Percentiles rank a stretch among this genome's conserved stretches.
Conservation (phyloP, 2,888 invertebrate species). For the Xestia ashworthii region DNA sequence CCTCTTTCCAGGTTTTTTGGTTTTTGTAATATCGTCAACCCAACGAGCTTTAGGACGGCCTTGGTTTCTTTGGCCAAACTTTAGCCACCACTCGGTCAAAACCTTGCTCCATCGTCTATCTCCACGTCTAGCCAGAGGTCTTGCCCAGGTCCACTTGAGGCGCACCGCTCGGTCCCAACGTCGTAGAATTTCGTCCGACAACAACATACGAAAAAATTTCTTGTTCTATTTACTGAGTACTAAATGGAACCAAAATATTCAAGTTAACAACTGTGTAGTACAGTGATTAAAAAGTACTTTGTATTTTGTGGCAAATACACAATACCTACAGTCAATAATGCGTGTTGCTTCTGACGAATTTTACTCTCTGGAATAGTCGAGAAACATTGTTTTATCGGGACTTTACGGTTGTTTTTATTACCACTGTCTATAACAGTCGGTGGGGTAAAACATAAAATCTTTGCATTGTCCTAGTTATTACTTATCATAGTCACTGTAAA, state of each 20-base stretch:
- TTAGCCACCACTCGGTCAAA: not conserved
- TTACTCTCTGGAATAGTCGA: constrained; percentile 10
- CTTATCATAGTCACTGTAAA: constrained; percentile 51
- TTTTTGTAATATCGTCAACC: no score
- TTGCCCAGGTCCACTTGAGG: not conserved
- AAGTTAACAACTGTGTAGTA: not conserved
- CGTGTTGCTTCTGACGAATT: constrained; percentile 14
- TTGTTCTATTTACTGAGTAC: not conserved
- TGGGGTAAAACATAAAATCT: constrained; percentile 57
- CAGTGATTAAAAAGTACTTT: not conserved
- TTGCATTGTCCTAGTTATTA: constrained; percentile 48
- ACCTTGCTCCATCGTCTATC: not conserved
- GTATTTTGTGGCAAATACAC: not conserved
- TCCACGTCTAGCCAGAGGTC: not conserved
- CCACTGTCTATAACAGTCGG: constrained; percentile 51
- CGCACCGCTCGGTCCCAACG: no score
- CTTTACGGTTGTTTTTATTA: constrained; percentile 68
- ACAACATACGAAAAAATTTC: no score
- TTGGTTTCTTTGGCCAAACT: not conserved
- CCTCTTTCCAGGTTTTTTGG: no score
- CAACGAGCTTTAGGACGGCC: not conserved
- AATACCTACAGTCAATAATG: no score
- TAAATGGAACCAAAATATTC: not conserved
- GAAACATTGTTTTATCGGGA: constrained; percentile 64
- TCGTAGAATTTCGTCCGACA: not conserved